These are phyloP conservation scores for Cyprinus carpio DNA, from an alignment of 2,113 vertebrate species.

Conservation along the genomic window DNA sequence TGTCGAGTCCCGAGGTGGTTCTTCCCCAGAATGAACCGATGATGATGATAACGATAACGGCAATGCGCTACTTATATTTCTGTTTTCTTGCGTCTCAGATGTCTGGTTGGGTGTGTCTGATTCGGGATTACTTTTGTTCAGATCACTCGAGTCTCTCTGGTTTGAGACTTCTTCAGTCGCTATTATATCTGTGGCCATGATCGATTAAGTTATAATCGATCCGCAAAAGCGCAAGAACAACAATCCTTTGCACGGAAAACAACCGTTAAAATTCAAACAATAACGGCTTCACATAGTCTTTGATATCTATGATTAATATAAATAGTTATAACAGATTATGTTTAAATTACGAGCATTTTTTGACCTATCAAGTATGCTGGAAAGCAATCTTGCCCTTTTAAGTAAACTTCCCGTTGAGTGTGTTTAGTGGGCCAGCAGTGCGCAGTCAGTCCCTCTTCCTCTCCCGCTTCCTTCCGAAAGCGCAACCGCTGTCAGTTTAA, in stretches of 20 bases:
- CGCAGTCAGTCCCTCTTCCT: slow-evolving; percentile 54
- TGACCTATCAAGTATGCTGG: not conserved
- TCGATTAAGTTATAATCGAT: not conserved
- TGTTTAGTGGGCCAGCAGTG: slow-evolving; percentile 54
- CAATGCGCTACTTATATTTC: slow-evolving; percentile 57
- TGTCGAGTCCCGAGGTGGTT: slow-evolving; percentile 55
- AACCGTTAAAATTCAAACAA: not conserved
- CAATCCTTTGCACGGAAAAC: not conserved
- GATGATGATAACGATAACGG: slow-evolving; percentile 61
- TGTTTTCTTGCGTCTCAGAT: slow-evolving; percentile 54
- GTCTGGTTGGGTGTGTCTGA: slow-evolving; percentile 69
- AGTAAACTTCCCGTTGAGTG: not conserved
- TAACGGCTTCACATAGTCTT: not conserved
- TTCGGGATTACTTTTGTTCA: slow-evolving; percentile 64
- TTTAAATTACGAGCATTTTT: not conserved
- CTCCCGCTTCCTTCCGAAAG: slow-evolving; percentile 61
- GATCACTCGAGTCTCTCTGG: slow-evolving; percentile 54
- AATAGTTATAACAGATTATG: not conserved
- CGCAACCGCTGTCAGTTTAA: slow-evolving; percentile 18
- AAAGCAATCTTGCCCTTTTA: not conserved
- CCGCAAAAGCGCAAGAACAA: slow-evolving; percentile 22
- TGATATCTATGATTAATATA: not conserved
- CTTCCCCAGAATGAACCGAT: slow-evolving; percentile 59
- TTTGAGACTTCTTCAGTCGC: slow-evolving; percentile 65
- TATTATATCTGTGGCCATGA: slow-evolving; percentile 72